Evolutionary conservation across 1,140 invertebrate genomes (phyloP).

Genomic region (Psix sp.): DNA sequence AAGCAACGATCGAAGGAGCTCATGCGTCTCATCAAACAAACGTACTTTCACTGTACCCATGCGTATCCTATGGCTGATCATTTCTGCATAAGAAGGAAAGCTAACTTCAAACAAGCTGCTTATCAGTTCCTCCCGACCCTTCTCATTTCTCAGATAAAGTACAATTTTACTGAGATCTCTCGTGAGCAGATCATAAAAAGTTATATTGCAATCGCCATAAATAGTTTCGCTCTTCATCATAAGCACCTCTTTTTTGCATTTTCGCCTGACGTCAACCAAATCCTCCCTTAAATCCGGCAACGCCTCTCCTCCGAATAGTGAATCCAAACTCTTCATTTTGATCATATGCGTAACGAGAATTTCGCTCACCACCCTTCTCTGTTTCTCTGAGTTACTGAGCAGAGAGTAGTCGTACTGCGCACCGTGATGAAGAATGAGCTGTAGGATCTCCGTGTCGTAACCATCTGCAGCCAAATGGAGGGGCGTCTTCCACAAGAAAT

Average conservation of each 20-base stretch:
- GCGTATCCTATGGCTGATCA: background rate
- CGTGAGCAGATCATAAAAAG: background rate
- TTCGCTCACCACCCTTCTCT: background rate
- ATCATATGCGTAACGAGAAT: background rate
- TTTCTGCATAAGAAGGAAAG: background rate
- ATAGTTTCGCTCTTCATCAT: background rate
- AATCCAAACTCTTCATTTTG: background rate
- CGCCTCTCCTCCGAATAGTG: background rate
- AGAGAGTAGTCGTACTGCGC: background rate
- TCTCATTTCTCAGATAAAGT: background rate
- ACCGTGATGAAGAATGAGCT: background rate
- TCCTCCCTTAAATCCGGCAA: background rate
- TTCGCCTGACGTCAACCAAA: background rate
- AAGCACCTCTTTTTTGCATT: background rate
- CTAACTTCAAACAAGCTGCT: background rate
- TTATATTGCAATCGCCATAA: background rate
- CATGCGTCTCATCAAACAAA: background rate
- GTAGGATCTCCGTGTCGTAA: background rate
- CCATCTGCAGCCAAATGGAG: background rate
- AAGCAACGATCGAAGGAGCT: background rate
- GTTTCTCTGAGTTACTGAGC: no score
- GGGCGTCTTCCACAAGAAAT: constrained; percentile 5
- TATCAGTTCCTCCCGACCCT: background rate
- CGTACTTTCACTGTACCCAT: background rate
- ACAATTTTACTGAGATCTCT: background rate